Evolutionary conservation across 2,797 vertebrate species (phyloP).

Genomic region (Girardinus metallicus): DNA sequence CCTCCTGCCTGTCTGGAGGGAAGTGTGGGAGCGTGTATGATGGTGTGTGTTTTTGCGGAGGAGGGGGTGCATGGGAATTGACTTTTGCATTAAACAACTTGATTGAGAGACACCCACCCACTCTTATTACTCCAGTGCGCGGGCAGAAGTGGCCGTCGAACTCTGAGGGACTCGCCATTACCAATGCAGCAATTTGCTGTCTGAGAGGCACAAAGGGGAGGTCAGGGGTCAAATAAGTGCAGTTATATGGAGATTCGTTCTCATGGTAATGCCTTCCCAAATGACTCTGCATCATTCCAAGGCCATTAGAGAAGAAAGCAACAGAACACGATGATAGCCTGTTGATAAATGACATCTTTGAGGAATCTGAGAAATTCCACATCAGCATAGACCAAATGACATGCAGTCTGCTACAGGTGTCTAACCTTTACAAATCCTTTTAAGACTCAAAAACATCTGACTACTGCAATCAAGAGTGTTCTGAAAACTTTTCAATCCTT

Average conservation of each 20-base stretch:
- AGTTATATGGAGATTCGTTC: slow-evolving; percentile 83
- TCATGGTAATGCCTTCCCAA: slow-evolving; percentile 85
- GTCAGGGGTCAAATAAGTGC: slow-evolving; percentile 89
- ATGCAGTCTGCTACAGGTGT: neutral
- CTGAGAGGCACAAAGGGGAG: slow-evolving; percentile 82
- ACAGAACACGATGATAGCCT: neutral
- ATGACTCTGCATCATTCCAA: slow-evolving; percentile 66
- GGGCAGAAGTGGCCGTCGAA: slow-evolving; percentile 28
- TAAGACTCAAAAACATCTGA: neutral
- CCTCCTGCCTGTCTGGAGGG: slow-evolving; percentile 79
- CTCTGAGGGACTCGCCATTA: slow-evolving; percentile 43
- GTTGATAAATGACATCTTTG: slow-evolving; percentile 16
- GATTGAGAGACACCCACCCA: slow-evolving; percentile 64
- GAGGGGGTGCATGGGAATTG: slow-evolving; percentile 67
- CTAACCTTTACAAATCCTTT: neutral
- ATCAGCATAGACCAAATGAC: neutral
- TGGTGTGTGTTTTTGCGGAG: slow-evolving; percentile 48
- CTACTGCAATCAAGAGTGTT: neutral
- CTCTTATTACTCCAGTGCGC: slow-evolving; percentile 6
- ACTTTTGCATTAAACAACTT: slow-evolving; percentile 73
- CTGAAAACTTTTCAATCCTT: neutral
- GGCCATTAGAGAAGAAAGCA: slow-evolving; percentile 40
- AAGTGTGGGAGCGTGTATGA: slow-evolving; percentile 81
- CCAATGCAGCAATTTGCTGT: slow-evolving; percentile 86
- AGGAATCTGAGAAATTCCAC: slow-evolving; percentile 4